Evolutionary conservation across 1,140 invertebrate species (phyloP).

Genomic region (Anastrepha obliqua): DNA sequence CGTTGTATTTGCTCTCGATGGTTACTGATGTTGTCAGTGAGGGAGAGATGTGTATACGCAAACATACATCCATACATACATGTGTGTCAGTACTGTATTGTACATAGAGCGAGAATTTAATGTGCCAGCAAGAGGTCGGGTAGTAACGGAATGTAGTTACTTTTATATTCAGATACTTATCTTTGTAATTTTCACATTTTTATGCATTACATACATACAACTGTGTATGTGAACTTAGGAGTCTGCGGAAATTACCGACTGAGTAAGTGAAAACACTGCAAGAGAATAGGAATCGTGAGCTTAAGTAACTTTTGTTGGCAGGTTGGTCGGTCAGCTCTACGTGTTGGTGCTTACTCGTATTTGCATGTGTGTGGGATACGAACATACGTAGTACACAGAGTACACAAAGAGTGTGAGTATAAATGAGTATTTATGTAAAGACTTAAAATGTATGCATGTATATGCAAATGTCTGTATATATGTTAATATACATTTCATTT

Average conservation of each 20-base stretch:
- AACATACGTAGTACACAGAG: neutral
- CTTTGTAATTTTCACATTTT: neutral
- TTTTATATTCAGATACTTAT: neutral
- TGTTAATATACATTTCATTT: neutral
- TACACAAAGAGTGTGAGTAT: neutral
- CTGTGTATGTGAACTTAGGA: neutral
- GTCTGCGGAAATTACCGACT: neutral
- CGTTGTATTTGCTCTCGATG: neutral
- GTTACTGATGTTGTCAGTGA: neutral
- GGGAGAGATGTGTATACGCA: neutral
- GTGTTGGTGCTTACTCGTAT: neutral
- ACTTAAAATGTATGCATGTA: neutral
- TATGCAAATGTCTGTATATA: neutral
- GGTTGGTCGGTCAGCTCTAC: neutral
- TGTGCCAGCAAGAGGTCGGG: neutral
- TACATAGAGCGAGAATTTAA: neutral
- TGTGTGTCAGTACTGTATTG: neutral
- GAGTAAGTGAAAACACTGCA: neutral
- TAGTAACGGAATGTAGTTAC: neutral
- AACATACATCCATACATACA: neutral
- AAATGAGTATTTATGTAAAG: neutral
- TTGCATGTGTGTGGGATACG: no score
- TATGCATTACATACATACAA: neutral
- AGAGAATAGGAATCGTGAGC: neutral
- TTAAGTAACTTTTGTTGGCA: neutral